Conservation (phyloP, 2,113 vertebrate species). For the Pithys albifrons region DNA sequence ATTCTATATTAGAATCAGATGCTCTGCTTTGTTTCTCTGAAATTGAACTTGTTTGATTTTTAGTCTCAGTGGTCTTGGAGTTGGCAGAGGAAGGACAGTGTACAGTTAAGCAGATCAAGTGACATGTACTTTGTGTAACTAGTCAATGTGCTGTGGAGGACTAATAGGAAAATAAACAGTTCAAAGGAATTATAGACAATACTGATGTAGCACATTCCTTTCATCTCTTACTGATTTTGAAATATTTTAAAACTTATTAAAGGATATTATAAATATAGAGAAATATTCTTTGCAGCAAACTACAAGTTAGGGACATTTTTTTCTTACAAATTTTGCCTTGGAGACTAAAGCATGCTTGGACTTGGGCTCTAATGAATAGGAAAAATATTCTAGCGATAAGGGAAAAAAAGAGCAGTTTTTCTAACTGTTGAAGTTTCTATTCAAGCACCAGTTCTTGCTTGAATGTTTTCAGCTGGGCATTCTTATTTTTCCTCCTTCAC, state of each 20-base stretch:
- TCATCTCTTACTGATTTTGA: background rate
- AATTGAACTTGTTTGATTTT: background rate
- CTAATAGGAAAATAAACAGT: background rate
- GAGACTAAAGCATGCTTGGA: background rate
- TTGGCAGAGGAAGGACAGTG: background rate
- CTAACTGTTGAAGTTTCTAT: background rate
- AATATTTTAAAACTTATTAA: background rate
- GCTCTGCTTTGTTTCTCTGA: background rate
- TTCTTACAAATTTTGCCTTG: background rate
- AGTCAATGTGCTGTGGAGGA: background rate
- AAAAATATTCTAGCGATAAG: background rate
- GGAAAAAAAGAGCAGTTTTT: background rate
- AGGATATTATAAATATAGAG: background rate
- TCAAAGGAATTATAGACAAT: background rate
- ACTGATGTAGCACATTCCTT: background rate
- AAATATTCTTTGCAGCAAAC: background rate
- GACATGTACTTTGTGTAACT: background rate
- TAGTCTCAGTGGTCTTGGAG: background rate
- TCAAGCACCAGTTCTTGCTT: background rate
- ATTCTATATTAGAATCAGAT: background rate
- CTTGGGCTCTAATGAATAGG: background rate
- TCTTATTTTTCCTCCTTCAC: background rate
- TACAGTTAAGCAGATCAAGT: background rate
- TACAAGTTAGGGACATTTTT: background rate
- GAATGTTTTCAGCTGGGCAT: background rate